A percentile compares a stretch with the other conserved stretches of the same genome.
Conservation (phyloP, 2,797 vertebrate genomes). For the Silurus aristotelis region DNA sequence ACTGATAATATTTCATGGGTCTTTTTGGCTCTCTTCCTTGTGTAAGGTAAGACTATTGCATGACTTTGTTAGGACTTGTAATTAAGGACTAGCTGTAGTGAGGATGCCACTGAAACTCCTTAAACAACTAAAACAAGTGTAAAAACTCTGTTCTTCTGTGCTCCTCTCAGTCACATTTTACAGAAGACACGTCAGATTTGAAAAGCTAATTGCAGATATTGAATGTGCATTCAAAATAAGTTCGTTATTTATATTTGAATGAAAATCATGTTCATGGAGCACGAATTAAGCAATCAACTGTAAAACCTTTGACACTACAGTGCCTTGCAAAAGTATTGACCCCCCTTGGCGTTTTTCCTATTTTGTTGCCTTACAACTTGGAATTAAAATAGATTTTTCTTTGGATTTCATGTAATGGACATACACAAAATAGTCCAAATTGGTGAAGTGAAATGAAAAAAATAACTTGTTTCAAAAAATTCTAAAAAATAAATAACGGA, state of each 20-base stretch:
- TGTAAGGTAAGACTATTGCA: slow-evolving; percentile 4
- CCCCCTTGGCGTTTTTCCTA: too few species aligned
- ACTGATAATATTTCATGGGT: slow-evolving; percentile 18
- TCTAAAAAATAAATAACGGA: too few species aligned
- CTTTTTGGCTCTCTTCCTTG: slow-evolving; percentile 7
- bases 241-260: neutral
- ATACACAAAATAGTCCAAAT: too few species aligned
- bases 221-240: neutral
- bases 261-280: neutral
- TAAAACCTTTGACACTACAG: neutral
- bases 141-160: slow-evolving; percentile 15
- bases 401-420: too few species aligned
- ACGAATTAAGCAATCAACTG: neutral
- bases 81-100: slow-evolving; percentile 26
- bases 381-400: too few species aligned
- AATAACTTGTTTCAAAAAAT: too few species aligned
- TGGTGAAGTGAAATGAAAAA: too few species aligned
- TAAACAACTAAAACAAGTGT: neutral
- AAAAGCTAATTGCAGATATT: slow-evolving; percentile 23
- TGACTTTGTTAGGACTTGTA: slow-evolving; percentile 8
- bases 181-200: slow-evolving; percentile 14
- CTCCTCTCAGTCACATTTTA: slow-evolving; percentile 9
- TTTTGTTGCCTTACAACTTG: too few species aligned
- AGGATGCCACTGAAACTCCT: neutral
- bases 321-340: too few species aligned